Base-by-base conservation (phyloP, 1,140 invertebrate genomes). In the Sitobion miscanthi region DNA sequence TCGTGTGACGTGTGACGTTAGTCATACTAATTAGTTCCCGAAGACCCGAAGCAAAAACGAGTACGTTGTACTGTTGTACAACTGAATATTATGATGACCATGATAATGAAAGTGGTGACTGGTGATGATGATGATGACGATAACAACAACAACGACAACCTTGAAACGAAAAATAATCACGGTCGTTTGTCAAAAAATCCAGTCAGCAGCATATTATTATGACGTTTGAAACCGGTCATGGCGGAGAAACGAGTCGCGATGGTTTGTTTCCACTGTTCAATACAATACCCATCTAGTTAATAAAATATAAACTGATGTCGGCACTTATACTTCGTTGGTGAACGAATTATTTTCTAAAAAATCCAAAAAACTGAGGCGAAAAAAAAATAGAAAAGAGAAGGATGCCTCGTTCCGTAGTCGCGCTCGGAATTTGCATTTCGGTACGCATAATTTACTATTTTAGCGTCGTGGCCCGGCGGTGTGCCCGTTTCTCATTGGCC, bases 401-500 rank as follows among this genome's bases (percentile, higher is more conserved):
- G 11, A 77, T 11, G 62, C 1, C 30, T 35, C 62, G 62, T 6
- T 35, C 30, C 30, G 30, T 20, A 6, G n/a, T 35, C 14, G n/a
- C 11, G 1, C 30, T 0, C 62, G 4, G 14, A 77, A 17, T 77
- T 77, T 30, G 30, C 30, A 69, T 17, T 69, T 69, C 38, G 9
- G 35, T 86, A 25, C 42, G 42, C 42, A 52, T 52, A 52, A 52
- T 52, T 45, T 7, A 11, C 4, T 42, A 86, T 17, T 38, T 86
- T 42, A 11, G 38, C n/a, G 52, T 23, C 35, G 88, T 17, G n/a
- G 87, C 49, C 20, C 35, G 21, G 23, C 17, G 25, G 52, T 30
- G 88, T 57, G 35, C 52, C 9, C 89, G 89, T 21, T 69, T 90
- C 25, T 30, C 23, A 90, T 90, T 90, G 89, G 89, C 20, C 88